phyloP scores from a whole-genome alignment of 2,888 invertebrate species.

The Cancer borealis region DNA sequence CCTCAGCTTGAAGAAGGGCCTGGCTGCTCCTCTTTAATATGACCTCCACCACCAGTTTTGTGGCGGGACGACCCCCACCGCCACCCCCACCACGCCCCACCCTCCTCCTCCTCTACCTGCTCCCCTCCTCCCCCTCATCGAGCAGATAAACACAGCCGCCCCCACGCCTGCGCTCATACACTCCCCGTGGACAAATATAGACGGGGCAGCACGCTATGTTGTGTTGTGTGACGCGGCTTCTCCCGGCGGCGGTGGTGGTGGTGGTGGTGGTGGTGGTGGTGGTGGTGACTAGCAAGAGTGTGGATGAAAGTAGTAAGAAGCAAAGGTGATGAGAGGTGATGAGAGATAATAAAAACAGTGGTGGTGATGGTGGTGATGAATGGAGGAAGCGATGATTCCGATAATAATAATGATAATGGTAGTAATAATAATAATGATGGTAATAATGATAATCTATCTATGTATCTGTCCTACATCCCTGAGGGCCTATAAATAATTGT shows the following conservation, averaged over 20 bases:
- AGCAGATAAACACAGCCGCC: background rate
- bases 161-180: background rate
- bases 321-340: background rate
- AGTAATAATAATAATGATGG: too few species aligned
- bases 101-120: background rate
- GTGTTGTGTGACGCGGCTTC: background rate
- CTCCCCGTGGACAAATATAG: background rate
- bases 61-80: background rate
- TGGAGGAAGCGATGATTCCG: background rate
- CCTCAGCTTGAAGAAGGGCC: conserved; percentile 17
- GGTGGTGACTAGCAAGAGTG: background rate
- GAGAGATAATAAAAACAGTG: background rate
- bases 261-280: background rate
- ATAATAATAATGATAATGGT: background rate
- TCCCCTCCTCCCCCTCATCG: background rate
- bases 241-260: background rate
- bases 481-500: background rate
- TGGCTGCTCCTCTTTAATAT: background rate
- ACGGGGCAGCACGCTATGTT: background rate
- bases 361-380: background rate
- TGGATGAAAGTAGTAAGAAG: background rate
- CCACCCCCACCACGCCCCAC: background rate
- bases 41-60: conserved; percentile 36
- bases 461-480: too few species aligned
- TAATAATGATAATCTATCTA: background rate